Evolutionary conservation across 2,797 vertebrate species (phyloP).

Genomic region (Scomberomorus guttatus): DNA sequence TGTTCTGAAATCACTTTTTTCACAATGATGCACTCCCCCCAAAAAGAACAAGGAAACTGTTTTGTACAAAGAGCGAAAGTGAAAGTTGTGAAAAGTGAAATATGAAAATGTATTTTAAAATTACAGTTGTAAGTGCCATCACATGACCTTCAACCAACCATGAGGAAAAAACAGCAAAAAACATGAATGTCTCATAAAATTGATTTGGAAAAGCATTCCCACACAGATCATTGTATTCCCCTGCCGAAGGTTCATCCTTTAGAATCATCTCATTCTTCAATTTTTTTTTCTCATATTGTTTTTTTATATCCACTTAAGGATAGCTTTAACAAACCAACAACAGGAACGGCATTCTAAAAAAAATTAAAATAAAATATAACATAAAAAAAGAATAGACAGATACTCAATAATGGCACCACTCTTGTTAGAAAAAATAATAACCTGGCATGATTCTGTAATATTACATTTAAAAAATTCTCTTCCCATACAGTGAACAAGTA

Average conservation of each 20-base stretch:
- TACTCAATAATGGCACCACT: constrained; percentile 89
- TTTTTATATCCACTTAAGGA: constrained; percentile 95
- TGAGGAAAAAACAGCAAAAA: constrained; percentile 60
- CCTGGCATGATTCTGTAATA: constrained; percentile 94
- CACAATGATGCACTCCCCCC: constrained; percentile 81
- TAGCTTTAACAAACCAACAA: constrained; percentile 94
- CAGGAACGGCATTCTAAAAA: constrained; percentile 89
- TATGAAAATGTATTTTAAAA: constrained; percentile 80
- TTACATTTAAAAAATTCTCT: constrained; percentile 91
- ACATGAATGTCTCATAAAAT: constrained; percentile 65
- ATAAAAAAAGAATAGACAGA: constrained; percentile 91
- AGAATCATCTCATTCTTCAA: constrained; percentile 57
- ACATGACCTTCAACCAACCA: constrained; percentile 82
- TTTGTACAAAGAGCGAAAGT: constrained; percentile 85
- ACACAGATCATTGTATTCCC: constrained; percentile 60
- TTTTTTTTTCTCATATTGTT: constrained; percentile 66
- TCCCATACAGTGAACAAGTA: constrained; percentile 79
- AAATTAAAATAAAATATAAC: constrained; percentile 72
- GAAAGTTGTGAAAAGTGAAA: constrained; percentile 82
- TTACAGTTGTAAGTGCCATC: constrained; percentile 82
- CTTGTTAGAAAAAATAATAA: constrained; percentile 86
- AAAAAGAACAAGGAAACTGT: constrained; percentile 77
- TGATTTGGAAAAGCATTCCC: constrained; percentile 66
- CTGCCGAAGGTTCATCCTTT: constrained; percentile 57
- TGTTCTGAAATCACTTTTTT: constrained; percentile 84